A percentile compares a stretch with the other conserved stretches of the same genome.
phyloP scores from a whole-genome alignment of 2,888 invertebrate species.

The Acheta domesticus region DNA sequence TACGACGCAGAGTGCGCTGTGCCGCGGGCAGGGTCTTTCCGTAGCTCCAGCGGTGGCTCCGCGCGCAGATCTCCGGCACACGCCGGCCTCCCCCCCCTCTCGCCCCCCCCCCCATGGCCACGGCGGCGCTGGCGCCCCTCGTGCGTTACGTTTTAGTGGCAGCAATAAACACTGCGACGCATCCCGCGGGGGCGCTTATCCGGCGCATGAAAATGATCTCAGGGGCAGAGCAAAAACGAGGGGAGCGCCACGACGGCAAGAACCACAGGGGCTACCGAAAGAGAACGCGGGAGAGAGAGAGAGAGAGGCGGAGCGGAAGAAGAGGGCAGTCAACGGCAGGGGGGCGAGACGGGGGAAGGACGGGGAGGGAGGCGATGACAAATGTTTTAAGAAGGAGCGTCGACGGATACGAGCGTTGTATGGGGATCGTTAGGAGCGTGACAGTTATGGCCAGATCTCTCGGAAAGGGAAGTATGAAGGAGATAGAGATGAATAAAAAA shows the following conservation, averaged over 20 bases:
- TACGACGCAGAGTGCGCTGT: too few species aligned
- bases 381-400: background rate
- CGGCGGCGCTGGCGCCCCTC: background rate
- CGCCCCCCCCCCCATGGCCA: background rate
- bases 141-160: constrained; percentile 30
- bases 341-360: background rate
- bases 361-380: background rate
- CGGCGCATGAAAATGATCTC: constrained; percentile 33
- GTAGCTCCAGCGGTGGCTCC: constrained; percentile 1
- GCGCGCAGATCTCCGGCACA: background rate
- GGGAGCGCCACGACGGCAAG: constrained; percentile 18
- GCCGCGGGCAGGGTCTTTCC: too few species aligned
- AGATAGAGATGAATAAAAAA: too few species aligned
- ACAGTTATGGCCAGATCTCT: too few species aligned
- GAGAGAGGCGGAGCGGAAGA: constrained; percentile 18
- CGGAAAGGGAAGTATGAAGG: too few species aligned
- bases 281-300: constrained; percentile 5
- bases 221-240: constrained; percentile 19
- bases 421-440: too few species aligned
- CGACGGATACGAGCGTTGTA: too few species aligned
- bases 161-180: constrained; percentile 31
- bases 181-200: constrained; percentile 28
- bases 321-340: background rate
- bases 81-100: constrained; percentile 18
- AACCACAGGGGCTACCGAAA: background rate